These are phyloP conservation scores for Drosophila sechellia DNA, from an alignment of 1,140 invertebrate genomes.

Conservation along the genomic window DNA sequence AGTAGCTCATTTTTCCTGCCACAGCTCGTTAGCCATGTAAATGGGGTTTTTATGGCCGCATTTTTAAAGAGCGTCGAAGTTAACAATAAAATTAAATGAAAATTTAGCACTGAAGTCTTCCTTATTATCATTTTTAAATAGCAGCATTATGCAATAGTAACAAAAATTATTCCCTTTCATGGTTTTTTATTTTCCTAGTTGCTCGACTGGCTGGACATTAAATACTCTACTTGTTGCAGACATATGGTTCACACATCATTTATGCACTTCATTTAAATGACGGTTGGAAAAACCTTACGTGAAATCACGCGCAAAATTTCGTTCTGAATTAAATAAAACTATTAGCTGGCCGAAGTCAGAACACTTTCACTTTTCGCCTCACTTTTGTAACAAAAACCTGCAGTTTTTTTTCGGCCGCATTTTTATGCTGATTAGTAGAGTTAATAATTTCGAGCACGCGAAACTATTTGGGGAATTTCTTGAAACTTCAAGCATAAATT, in stretches of 20 bases:
- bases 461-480: constrained; percentile 77
- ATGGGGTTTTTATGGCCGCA: constrained; percentile 65
- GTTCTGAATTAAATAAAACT: constrained; percentile 37
- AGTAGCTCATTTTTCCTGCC: constrained; percentile 49
- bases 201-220: background rate
- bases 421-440: constrained; percentile 79
- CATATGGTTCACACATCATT: constrained; percentile 5
- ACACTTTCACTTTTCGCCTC: constrained; percentile 64
- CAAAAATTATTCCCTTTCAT: background rate
- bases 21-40: constrained; percentile 64
- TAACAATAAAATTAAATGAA: constrained; percentile 15
- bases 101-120: background rate
- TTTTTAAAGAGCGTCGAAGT: constrained; percentile 33
- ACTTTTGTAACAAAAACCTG: constrained; percentile 9
- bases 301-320: constrained; percentile 15
- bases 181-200: background rate
- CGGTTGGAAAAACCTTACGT: background rate
- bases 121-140: background rate
- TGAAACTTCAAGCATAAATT: constrained; percentile 70
- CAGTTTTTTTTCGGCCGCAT: constrained; percentile 43
- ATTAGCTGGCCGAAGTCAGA: constrained; percentile 42
- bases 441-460: constrained; percentile 79
- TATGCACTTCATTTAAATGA: constrained; percentile 21
- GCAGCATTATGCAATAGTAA: background rate
- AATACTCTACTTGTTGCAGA: background rate